Percentiles rank a stretch among this genome's conserved stretches.
These are phyloP conservation scores for Acleris sparsana DNA, from an alignment of 2,888 invertebrate genomes.

Conservation along the genomic window DNA sequence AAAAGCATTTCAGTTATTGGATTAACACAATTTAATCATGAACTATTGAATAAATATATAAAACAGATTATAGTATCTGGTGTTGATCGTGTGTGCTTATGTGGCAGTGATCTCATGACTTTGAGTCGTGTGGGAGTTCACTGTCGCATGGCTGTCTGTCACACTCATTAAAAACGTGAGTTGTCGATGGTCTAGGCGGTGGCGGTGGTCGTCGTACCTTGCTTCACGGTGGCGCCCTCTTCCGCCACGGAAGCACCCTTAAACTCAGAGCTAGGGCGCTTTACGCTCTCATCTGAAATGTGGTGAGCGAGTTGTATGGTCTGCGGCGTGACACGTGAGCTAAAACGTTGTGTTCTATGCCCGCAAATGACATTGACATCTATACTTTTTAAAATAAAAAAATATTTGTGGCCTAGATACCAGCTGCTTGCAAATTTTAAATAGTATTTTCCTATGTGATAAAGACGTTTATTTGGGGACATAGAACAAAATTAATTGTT, in stretches of 20 bases:
- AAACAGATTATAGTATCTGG: constrained; percentile 81
- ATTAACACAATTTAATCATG: constrained; percentile 84
- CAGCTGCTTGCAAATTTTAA: no score
- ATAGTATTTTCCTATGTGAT: no score
- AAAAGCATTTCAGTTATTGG: constrained; percentile 83
- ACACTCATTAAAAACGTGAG: constrained; percentile 71
- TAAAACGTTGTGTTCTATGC: constrained; percentile 67
- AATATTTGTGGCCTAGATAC: no score
- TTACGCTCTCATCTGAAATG: constrained; percentile 89
- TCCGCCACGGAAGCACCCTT: constrained; percentile 85
- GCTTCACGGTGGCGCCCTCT: constrained; percentile 71
- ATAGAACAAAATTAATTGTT: constrained; percentile 40
- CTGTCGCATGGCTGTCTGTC: constrained; percentile 74
- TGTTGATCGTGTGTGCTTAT: constrained; percentile 78
- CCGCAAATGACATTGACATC: constrained; percentile 49
- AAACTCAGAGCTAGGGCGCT: constrained; percentile 94
- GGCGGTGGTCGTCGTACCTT: constrained; percentile 77
- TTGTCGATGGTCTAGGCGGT: constrained; percentile 77
- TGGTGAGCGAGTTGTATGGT: constrained; percentile 78
- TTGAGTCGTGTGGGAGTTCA: constrained; percentile 55
- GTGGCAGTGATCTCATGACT: constrained; percentile 72
- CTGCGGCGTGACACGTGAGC: constrained; percentile 62
- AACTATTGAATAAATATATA: constrained; percentile 80
- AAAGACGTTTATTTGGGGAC: constrained; percentile 37
- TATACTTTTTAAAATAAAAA: constrained; percentile 6